These are phyloP conservation scores for Cheilosia vulpina DNA, from an alignment of 2,888 invertebrate species.

Conservation along the genomic window DNA sequence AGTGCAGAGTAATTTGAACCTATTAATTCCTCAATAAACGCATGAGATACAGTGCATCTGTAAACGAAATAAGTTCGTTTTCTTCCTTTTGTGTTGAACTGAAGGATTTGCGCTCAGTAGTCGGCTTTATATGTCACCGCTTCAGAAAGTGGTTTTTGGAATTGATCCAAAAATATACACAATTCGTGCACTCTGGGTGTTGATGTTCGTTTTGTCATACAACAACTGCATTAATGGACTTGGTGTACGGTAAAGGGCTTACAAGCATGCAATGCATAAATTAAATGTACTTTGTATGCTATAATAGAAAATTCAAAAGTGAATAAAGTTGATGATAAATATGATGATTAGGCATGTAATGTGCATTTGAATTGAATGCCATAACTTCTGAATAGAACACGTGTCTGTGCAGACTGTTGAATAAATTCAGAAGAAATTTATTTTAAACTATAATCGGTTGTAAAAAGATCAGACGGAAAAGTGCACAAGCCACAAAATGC, in stretches of 20 bases:
- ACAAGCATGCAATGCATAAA: background rate
- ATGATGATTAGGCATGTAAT: conserved; percentile 21
- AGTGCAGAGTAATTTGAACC: conserved; percentile 71
- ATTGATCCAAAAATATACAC: conserved; percentile 43
- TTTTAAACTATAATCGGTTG: too few relatives aligned
- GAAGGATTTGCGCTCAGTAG: conserved; percentile 31
- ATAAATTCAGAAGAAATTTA: too few relatives aligned
- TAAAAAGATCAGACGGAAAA: too few relatives aligned
- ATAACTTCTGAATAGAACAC: conserved; percentile 22
- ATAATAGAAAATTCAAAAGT: conserved; percentile 4
- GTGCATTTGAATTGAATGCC: conserved; percentile 23
- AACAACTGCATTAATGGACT: background rate
- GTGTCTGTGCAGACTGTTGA: background rate
- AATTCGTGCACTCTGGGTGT: conserved; percentile 13
- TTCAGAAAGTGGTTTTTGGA: conserved; percentile 72
- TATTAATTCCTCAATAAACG: conserved; percentile 61
- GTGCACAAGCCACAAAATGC: too few relatives aligned
- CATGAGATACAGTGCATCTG: conserved; percentile 15
- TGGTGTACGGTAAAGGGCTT: background rate
- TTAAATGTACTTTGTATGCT: background rate
- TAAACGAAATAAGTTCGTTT: conserved; percentile 40
- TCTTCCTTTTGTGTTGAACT: conserved; percentile 21
- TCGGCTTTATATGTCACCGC: conserved; percentile 24
- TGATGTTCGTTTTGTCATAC: background rate
- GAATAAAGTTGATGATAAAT: conserved; percentile 38